Conservation (phyloP, 1,140 invertebrate species). For the Scaptomyza montana region DNA sequence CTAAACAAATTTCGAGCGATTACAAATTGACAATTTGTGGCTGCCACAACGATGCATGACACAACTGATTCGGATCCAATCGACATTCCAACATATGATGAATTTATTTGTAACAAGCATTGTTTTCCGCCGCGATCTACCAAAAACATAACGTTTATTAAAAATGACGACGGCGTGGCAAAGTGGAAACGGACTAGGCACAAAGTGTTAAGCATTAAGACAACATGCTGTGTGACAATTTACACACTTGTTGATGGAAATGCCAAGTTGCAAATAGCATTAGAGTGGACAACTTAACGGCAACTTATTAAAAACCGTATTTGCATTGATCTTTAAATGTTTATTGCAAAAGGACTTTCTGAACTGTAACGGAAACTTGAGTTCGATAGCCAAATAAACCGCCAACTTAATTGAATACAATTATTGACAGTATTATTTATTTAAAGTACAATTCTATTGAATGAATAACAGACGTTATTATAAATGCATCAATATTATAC, state of each 20-base stretch:
- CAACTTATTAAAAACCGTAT: no score
- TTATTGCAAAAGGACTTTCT: no score
- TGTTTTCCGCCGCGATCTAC: background rate
- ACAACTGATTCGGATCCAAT: slow-evolving; percentile 1
- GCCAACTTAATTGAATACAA: no score
- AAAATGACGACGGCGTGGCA: background rate
- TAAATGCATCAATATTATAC: no score
- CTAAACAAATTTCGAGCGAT: background rate
- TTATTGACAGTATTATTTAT: no score
- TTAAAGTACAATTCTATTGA: no score
- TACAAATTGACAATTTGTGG: background rate
- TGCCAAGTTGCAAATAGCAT: slow-evolving; percentile 12
- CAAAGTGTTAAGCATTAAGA: slow-evolving; percentile 17
- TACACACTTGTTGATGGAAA: slow-evolving; percentile 22
- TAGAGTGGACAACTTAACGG: no score
- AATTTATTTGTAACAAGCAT: slow-evolving; percentile 44
- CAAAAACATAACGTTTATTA: slow-evolving; percentile 27
- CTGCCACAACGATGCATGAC: background rate
- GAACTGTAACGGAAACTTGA: no score
- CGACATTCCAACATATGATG: slow-evolving; percentile 37
- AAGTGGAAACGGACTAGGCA: slow-evolving; percentile 3
- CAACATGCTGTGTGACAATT: slow-evolving; percentile 8
- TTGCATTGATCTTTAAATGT: no score
- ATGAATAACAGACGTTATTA: no score
- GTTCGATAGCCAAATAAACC: no score